These are phyloP conservation scores for Copidosoma aretas DNA, from an alignment of 2,888 invertebrate genomes.

Conservation along the genomic window DNA sequence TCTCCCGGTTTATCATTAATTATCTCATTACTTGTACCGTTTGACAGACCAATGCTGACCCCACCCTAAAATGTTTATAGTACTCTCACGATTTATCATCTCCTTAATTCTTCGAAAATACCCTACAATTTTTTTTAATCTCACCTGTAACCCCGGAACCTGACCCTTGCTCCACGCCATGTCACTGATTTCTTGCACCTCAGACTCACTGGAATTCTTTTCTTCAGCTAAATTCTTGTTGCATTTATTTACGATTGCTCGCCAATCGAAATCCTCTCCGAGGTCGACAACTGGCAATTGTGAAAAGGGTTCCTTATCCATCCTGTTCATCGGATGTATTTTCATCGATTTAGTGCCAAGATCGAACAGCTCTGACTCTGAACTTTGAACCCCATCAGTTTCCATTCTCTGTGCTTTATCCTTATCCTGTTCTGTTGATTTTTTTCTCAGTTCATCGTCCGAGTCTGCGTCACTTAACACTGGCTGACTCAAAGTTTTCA, in stretches of 20 bases:
- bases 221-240: slow-evolving; percentile 4
- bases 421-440: background rate
- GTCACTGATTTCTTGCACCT: slow-evolving; percentile 28
- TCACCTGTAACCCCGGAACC: slow-evolving; percentile 48
- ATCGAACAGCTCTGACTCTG: slow-evolving; percentile 32
- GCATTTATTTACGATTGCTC: slow-evolving; percentile 31
- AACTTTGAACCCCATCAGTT: slow-evolving; percentile 6
- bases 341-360: background rate
- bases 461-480: slow-evolving; percentile 54
- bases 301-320: slow-evolving; percentile 45
- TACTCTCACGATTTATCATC: slow-evolving; percentile 1
- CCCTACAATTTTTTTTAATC: slow-evolving; percentile 9
- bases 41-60: slow-evolving; percentile 24
- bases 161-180: slow-evolving; percentile 58
- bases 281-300: slow-evolving; percentile 56
- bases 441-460: slow-evolving; percentile 40
- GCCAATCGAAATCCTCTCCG: slow-evolving; percentile 55
- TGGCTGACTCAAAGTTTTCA: slow-evolving; percentile 36
- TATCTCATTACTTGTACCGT: slow-evolving; percentile 5
- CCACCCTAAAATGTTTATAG: slow-evolving; percentile 47
- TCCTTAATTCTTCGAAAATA: background rate
- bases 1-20: background rate
- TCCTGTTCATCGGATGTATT: background rate
- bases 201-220: slow-evolving; percentile 7
- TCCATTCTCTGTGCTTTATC: slow-evolving; percentile 3